Conservation (phyloP, 2,888 invertebrate species). For the Stenoptilia bipunctidactyla region DNA sequence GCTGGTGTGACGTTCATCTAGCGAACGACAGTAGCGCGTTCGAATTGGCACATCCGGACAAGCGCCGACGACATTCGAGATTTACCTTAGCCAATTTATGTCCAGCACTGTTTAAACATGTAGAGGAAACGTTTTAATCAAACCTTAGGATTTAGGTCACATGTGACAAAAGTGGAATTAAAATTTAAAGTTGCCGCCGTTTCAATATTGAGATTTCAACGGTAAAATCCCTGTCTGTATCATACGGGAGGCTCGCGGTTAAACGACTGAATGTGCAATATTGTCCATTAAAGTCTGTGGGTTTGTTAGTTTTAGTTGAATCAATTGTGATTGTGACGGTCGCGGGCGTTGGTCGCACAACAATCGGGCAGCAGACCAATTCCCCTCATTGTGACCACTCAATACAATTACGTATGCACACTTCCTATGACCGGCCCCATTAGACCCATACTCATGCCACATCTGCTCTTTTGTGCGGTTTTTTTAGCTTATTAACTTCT, state of each 20-base stretch:
- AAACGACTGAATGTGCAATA: constrained; percentile 15
- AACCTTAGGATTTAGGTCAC: too few species aligned
- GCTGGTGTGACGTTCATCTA: constrained; percentile 29
- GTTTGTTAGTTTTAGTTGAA: constrained; percentile 62
- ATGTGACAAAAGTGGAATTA: too few species aligned
- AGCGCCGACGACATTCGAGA: constrained; percentile 4
- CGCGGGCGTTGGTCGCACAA: constrained; percentile 67
- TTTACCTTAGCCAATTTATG: not conserved
- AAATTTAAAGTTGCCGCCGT: too few species aligned
- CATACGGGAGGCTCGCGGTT: constrained; percentile 8
- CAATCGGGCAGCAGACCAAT: constrained; percentile 63
- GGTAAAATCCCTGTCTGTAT: too few species aligned
- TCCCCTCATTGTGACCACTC: constrained; percentile 66
- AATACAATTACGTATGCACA: constrained; percentile 61
- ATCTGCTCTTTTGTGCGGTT: constrained; percentile 30
- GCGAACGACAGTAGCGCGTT: constrained; percentile 20
- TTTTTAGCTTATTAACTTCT: not conserved
- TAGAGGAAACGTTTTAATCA: too few species aligned
- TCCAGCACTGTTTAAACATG: too few species aligned
- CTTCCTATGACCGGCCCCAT: constrained; percentile 54
- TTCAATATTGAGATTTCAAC: too few species aligned
- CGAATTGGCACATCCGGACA: constrained; percentile 44
- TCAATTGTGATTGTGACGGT: constrained; percentile 60
- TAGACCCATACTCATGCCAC: constrained; percentile 24
- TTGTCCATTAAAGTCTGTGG: constrained; percentile 20